Evolutionary conservation across 2,888 invertebrate genomes (phyloP).

Genomic region (Aphelenchoides bicaudatus): DNA sequence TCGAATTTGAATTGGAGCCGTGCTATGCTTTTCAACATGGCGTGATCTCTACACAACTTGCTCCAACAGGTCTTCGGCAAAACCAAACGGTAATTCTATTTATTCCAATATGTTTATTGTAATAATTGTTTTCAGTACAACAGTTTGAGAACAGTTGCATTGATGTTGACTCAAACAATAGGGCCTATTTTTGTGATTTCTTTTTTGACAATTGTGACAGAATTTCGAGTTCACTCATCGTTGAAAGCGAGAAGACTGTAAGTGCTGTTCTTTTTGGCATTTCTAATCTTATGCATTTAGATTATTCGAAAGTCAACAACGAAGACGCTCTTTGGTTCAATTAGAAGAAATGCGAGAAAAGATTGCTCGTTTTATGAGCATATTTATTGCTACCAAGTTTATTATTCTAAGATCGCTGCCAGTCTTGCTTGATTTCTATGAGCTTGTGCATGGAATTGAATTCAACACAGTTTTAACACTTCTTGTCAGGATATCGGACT

Average conservation of each 20-base stretch:
- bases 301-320: constrained; percentile 54
- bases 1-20: constrained; percentile 49
- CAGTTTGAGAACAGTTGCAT: constrained; percentile 44
- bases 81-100: constrained; percentile 34
- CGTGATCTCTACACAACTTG: constrained; percentile 39
- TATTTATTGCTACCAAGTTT: constrained; percentile 58
- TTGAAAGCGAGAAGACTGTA: constrained; percentile 52
- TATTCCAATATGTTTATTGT: background rate
- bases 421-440: constrained; percentile 57
- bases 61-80: constrained; percentile 45
- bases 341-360: constrained; percentile 52
- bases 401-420: constrained; percentile 57
- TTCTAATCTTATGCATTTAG: constrained; percentile 32
- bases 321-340: constrained; percentile 47
- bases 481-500: constrained; percentile 56
- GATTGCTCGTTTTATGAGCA: constrained; percentile 53
- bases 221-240: constrained; percentile 49
- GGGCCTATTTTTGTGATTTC: constrained; percentile 53
- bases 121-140: constrained; percentile 36
- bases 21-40: constrained; percentile 47
- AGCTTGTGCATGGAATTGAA: constrained; percentile 54
- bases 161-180: constrained; percentile 52
- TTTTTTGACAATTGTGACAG: constrained; percentile 51
- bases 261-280: constrained; percentile 22
- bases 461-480: constrained; percentile 49